Conservation (phyloP, 2,113 vertebrate species). For the Illadopsis cleaveri region DNA sequence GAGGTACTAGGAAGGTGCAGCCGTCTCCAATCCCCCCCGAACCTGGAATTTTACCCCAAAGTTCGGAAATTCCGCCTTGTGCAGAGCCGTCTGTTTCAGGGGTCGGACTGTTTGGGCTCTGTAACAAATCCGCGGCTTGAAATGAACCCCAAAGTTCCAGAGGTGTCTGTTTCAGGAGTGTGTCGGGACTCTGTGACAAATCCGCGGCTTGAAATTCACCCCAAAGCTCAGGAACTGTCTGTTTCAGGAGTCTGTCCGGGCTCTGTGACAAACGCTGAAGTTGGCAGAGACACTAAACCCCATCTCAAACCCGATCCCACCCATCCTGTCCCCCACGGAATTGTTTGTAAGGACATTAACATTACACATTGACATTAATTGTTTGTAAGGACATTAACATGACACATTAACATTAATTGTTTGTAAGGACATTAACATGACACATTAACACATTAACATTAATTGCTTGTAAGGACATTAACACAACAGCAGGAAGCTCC, state of each 20-base stretch:
- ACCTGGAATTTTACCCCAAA: background rate
- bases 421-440: fast-evolving
- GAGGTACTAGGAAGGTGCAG: background rate
- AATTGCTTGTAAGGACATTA: too few relatives aligned
- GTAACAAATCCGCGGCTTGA: background rate
- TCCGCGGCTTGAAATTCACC: too few relatives aligned
- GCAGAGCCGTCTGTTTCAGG: too few relatives aligned
- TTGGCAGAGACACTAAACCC: fast-evolving
- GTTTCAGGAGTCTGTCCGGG: fast-evolving
- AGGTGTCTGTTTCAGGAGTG: too few relatives aligned
- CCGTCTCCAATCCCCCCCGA: background rate
- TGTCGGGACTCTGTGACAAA: too few relatives aligned
- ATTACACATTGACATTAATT: too few relatives aligned
- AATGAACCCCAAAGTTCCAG: background rate
- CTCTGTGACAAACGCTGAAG: background rate
- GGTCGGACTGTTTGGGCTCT: too few relatives aligned
- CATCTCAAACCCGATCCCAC: fast-evolving
- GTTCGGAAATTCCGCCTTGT: fast-evolving
- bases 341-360: too few relatives aligned
- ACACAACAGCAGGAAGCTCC: background rate
- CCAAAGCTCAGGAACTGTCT: background rate
- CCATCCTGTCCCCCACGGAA: fast-evolving
- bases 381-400: too few relatives aligned
- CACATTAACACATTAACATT: too few relatives aligned
- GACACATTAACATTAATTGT: too few relatives aligned